phyloP scores from a whole-genome alignment of 2,113 vertebrate genomes.

The Bufo bufo region DNA sequence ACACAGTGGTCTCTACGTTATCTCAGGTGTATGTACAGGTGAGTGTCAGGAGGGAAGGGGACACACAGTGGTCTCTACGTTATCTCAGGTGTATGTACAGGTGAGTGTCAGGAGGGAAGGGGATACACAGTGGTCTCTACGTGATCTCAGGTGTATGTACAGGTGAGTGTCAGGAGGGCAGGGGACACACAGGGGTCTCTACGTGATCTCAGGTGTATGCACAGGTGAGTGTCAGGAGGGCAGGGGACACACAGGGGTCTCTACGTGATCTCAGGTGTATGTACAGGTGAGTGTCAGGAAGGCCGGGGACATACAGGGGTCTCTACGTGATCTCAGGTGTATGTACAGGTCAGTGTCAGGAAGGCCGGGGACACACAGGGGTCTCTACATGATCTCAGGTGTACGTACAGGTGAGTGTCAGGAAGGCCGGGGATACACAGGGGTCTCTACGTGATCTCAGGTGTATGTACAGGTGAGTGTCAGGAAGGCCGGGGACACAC shows the following conservation, averaged over 20 bases:
- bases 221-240: not conserved
- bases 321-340: conserved; percentile 7
- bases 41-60: not conserved
- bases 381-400: not conserved
- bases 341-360: conserved; percentile 47
- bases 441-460: not conserved
- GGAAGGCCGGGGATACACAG: not conserved
- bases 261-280: conserved; percentile 1
- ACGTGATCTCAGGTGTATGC: not conserved
- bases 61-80: not conserved
- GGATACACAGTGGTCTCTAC: not conserved
- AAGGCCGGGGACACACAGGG: conserved; percentile 1
- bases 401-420: not conserved
- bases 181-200: not conserved
- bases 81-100: not conserved
- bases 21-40: conserved; percentile 4
- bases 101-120: not conserved
- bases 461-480: not conserved
- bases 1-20: not conserved
- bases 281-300: not conserved
- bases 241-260: not conserved
- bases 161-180: not conserved
- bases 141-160: not conserved
- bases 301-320: not conserved
- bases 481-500: not conserved